A percentile compares a stretch with the other conserved stretches of the same genome.
These are phyloP conservation scores for Araneus ventricosus DNA, from an alignment of 1,140 invertebrate species.

Conservation along the genomic window DNA sequence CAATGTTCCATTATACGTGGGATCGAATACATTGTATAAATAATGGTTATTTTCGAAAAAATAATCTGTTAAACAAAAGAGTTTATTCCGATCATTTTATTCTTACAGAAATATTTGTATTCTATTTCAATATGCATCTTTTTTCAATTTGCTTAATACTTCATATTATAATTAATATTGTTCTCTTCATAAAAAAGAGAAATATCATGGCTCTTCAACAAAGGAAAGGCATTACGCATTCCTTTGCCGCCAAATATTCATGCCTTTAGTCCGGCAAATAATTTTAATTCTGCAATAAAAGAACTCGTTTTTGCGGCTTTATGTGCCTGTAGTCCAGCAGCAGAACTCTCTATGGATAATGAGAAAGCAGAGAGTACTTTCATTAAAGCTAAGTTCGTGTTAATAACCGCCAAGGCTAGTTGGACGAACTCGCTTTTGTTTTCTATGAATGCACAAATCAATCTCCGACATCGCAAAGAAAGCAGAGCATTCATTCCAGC, in stretches of 20 bases:
- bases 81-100: too few species aligned
- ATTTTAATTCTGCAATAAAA: neutral
- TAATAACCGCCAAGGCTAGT: conserved; percentile 22
- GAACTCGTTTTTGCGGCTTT: neutral
- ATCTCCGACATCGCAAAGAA: conserved; percentile 5
- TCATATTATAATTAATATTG: neutral
- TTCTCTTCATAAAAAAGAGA: neutral
- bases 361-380: conserved; percentile 1
- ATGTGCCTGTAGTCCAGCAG: neutral
- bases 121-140: too few species aligned
- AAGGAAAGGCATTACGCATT: neutral
- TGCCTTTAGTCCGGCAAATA: neutral
- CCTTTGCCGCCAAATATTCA: neutral
- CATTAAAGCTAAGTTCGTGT: conserved; percentile 16
- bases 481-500: conserved; percentile 12
- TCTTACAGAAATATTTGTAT: too few species aligned
- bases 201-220: neutral
- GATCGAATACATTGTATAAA: too few species aligned
- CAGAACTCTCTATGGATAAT: neutral
- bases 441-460: conserved; percentile 32
- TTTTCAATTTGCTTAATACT: neutral
- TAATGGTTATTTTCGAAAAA: too few species aligned
- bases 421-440: conserved; percentile 10
- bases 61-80: too few species aligned
- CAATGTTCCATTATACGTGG: too few species aligned